Percentiles rank a stretch among this genome's conserved stretches.
Conservation (phyloP, 2,888 invertebrate species). For the Acanthosepion esculentum region DNA sequence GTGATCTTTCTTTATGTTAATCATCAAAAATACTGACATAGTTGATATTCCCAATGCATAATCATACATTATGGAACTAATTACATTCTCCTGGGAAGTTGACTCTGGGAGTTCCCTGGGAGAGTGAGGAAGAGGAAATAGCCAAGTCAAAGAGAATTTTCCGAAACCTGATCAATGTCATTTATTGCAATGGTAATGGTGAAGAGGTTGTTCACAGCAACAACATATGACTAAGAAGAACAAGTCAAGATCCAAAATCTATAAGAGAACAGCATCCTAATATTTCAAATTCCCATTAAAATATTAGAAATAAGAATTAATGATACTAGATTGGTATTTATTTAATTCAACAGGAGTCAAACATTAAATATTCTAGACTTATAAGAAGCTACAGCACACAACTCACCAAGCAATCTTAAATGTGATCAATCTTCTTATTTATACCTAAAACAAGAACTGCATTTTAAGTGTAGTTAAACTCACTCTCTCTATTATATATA, state of each 20-base stretch:
- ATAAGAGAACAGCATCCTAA: neutral
- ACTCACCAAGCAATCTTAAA: too few relatives aligned
- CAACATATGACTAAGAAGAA: neutral
- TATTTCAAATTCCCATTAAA: neutral
- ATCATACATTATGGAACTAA: too few relatives aligned
- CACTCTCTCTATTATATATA: too few relatives aligned
- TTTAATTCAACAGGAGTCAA: neutral
- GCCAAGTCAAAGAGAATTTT: neutral
- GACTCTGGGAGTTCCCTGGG: too few relatives aligned
- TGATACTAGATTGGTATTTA: neutral
- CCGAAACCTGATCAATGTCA: neutral
- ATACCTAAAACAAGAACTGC: too few relatives aligned
- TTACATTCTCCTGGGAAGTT: too few relatives aligned
- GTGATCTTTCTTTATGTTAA: too few relatives aligned
- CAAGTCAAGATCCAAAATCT: neutral
- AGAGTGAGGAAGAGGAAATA: too few relatives aligned
- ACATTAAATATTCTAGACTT: neutral
- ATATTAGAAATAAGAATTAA: neutral
- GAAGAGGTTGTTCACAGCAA: neutral
- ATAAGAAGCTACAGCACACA: neutral
- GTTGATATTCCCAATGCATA: too few relatives aligned
- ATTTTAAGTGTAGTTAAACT: too few relatives aligned
- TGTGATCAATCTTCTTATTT: too few relatives aligned
- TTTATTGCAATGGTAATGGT: neutral
- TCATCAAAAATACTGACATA: too few relatives aligned